Conservation (phyloP, 64 coral and sea anemone genomes). For the Stichodactyla mertensii region DNA sequence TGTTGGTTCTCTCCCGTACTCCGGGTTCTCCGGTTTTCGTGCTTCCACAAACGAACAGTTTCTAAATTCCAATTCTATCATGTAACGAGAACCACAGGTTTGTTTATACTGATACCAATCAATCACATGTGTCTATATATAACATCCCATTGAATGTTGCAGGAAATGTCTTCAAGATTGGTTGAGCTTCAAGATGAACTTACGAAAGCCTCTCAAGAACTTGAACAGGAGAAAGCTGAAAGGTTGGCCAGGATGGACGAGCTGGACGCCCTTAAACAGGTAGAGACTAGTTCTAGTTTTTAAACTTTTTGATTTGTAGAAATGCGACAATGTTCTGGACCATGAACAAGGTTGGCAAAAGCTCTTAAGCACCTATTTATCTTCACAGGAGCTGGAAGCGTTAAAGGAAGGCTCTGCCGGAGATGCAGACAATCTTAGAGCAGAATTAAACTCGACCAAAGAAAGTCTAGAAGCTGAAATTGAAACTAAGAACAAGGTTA, state of each 20-base stretch:
- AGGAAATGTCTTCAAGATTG: slow-evolving; percentile 71
- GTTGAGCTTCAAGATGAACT: slow-evolving; percentile 72
- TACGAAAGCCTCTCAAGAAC: slow-evolving; percentile 41
- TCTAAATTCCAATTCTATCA: too few relatives aligned
- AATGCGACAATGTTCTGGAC: too few relatives aligned
- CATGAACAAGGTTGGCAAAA: too few relatives aligned
- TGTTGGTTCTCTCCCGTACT: too few relatives aligned
- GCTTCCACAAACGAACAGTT: too few relatives aligned
- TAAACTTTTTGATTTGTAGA: not conserved
- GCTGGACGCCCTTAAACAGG: slow-evolving; percentile 73
- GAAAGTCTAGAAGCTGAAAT: slow-evolving; percentile 76
- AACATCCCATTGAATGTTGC: not conserved
- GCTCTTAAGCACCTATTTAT: not conserved
- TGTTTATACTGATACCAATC: too few relatives aligned
- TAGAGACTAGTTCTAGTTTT: not conserved
- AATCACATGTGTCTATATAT: too few relatives aligned
- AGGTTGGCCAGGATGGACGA: slow-evolving; percentile 44
- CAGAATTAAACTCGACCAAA: slow-evolving; percentile 69
- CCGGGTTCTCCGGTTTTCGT: too few relatives aligned
- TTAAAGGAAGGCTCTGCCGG: slow-evolving; percentile 68
- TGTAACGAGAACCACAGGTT: too few relatives aligned
- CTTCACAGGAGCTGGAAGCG: slow-evolving; percentile 58
- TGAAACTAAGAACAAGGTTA: slow-evolving; percentile 62
- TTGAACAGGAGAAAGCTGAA: slow-evolving; percentile 72
- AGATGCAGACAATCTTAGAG: slow-evolving; percentile 62